Conservation (phyloP, 2,113 vertebrate genomes). For the Anarrhichthys ocellatus region DNA sequence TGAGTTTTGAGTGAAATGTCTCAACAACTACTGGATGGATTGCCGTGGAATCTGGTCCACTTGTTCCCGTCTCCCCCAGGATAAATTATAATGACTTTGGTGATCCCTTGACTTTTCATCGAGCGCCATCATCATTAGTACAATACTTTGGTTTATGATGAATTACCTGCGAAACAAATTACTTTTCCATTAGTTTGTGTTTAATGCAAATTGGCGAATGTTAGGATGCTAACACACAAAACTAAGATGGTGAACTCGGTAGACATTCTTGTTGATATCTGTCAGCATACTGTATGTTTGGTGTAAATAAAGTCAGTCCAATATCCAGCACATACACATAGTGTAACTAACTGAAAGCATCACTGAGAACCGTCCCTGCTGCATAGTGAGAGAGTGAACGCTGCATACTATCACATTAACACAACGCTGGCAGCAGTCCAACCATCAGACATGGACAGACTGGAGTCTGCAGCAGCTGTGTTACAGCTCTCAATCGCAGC, state of each 20-base stretch:
- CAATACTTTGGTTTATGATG: background rate
- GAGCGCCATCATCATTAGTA: background rate
- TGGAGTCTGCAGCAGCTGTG: slow-evolving; percentile 60
- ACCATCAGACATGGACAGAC: slow-evolving; percentile 19
- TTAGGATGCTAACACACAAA: background rate
- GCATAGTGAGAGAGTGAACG: slow-evolving; percentile 43
- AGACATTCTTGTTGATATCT: background rate
- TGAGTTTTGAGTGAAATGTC: background rate
- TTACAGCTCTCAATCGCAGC: slow-evolving; percentile 45
- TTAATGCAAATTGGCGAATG: background rate
- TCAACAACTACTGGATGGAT: background rate
- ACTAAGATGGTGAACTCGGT: too few relatives aligned
- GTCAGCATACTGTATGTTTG: background rate
- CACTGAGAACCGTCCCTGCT: slow-evolving; percentile 23
- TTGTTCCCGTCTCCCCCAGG: background rate
- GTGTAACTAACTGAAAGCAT: slow-evolving; percentile 13
- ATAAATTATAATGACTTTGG: background rate
- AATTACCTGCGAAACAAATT: background rate
- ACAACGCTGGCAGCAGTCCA: slow-evolving; percentile 24
- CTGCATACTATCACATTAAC: slow-evolving; percentile 49
- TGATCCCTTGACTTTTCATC: background rate
- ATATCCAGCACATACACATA: background rate
- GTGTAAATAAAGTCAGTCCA: background rate
- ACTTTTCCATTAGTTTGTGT: background rate
- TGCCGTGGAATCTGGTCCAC: background rate